Percentiles rank a stretch among this genome's conserved stretches.
These are phyloP conservation scores for Acrobasis suavella DNA, from an alignment of 2,888 invertebrate genomes.

Conservation along the genomic window DNA sequence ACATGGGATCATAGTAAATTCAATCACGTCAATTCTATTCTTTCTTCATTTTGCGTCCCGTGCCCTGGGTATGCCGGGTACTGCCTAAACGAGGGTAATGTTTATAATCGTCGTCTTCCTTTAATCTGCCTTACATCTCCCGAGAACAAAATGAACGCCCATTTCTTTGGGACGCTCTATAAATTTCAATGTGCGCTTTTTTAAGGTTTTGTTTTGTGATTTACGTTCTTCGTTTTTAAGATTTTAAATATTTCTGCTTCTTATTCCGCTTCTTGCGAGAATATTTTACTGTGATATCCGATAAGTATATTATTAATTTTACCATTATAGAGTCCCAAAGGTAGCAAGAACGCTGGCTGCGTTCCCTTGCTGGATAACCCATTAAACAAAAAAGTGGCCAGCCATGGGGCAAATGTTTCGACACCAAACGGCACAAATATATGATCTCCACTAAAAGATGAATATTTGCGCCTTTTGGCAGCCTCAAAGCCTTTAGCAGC, in stretches of 20 bases:
- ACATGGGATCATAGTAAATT: too few species aligned
- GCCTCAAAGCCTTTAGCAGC: too few species aligned
- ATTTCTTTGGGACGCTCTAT: slow-evolving; percentile 22
- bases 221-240: slow-evolving; percentile 3
- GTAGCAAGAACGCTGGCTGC: too few species aligned
- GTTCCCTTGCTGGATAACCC: too few species aligned
- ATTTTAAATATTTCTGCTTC: background rate
- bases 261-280: background rate
- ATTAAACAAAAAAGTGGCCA: too few species aligned
- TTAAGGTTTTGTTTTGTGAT: slow-evolving; percentile 6
- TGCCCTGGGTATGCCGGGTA: slow-evolving; percentile 13
- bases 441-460: too few species aligned
- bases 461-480: too few species aligned
- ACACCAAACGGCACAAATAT: too few species aligned
- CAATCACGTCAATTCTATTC: background rate
- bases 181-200: slow-evolving; percentile 19
- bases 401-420: too few species aligned
- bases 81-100: slow-evolving; percentile 38
- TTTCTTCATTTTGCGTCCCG: background rate
- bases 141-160: slow-evolving; percentile 20
- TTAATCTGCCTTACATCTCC: slow-evolving; percentile 25
- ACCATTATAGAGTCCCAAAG: too few species aligned
- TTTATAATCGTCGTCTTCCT: slow-evolving; percentile 35
- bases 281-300: too few species aligned
- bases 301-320: too few species aligned